Conservation (phyloP, 2,888 invertebrate genomes). For the Ectemnius lituratus region DNA sequence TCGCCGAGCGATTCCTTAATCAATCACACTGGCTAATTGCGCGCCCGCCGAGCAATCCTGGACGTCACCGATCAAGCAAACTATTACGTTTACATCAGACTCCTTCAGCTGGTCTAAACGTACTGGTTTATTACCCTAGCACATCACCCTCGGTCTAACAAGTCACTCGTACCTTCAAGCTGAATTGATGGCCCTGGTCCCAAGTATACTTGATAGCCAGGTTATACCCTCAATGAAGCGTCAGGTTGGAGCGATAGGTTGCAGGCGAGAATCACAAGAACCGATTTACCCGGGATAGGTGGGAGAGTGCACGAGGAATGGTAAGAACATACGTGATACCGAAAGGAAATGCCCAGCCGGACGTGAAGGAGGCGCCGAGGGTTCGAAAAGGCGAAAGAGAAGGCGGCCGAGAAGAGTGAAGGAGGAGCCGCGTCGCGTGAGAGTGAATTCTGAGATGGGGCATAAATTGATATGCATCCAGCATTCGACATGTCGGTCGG, state of each 20-base stretch:
- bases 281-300: slow-evolving; percentile 51
- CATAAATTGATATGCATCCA: slow-evolving; percentile 73
- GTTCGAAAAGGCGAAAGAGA: slow-evolving; percentile 33
- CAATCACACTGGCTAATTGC: slow-evolving; percentile 58
- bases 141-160: not conserved
- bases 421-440: slow-evolving; percentile 46
- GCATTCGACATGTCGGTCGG: slow-evolving; percentile 75
- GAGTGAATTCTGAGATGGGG: slow-evolving; percentile 66
- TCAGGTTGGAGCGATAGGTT: slow-evolving; percentile 14
- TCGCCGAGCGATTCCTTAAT: slow-evolving; percentile 58
- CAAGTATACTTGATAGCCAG: not conserved
- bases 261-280: slow-evolving; percentile 39
- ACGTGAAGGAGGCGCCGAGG: slow-evolving; percentile 52
- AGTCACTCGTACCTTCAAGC: not conserved
- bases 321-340: slow-evolving; percentile 53
- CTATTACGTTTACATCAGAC: slow-evolving; percentile 3
- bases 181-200: slow-evolving; percentile 2
- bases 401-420: slow-evolving; percentile 43
- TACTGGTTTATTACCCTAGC: too few species aligned
- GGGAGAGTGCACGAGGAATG: slow-evolving; percentile 31
- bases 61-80: slow-evolving; percentile 22
- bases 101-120: not conserved
- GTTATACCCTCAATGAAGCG: not conserved
- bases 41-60: slow-evolving; percentile 38
- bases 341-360: slow-evolving; percentile 55